A percentile compares a stretch with the other conserved stretches of the same genome.
phyloP scores from a whole-genome alignment of 2,113 vertebrate genomes.

The Tangachromis dhanisi region DNA sequence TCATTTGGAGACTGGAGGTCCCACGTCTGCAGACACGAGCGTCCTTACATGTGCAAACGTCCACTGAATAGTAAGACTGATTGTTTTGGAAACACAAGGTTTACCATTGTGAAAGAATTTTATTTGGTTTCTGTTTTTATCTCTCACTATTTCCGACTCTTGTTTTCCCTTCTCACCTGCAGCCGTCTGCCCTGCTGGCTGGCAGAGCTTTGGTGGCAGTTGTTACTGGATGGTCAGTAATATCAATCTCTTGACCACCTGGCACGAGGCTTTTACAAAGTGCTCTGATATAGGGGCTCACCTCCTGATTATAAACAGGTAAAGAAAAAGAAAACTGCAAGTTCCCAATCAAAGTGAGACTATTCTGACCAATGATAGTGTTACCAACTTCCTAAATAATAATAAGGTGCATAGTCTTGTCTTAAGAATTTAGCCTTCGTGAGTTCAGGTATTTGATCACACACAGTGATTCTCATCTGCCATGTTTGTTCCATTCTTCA shows the following conservation, averaged over 20 bases:
- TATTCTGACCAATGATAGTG: not conserved
- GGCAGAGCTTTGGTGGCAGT: constrained; percentile 66
- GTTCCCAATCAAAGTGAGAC: not conserved
- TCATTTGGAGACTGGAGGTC: constrained; percentile 65
- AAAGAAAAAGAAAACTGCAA: not conserved
- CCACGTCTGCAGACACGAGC: constrained; percentile 62
- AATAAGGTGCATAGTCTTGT: not conserved
- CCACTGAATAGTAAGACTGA: constrained; percentile 62
- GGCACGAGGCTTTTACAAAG: constrained; percentile 63
- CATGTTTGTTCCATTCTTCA: not conserved
- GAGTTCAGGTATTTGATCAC: not conserved
- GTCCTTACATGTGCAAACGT: constrained; percentile 73
- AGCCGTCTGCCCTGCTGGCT: constrained; percentile 72
- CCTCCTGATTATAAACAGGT: constrained; percentile 71
- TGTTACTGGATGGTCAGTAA: constrained; percentile 77
- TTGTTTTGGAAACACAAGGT: not conserved
- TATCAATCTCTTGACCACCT: constrained; percentile 64
- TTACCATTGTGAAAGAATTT: not conserved
- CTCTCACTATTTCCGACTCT: not conserved
- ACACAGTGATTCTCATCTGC: not conserved
- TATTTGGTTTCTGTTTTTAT: not conserved
- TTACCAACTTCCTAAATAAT: not conserved
- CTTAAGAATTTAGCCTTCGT: not conserved
- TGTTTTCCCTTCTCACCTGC: not conserved
- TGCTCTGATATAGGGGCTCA: constrained; percentile 48